Evolutionary conservation across 2,797 vertebrate species (phyloP).

Genomic region (Gallinago solitaria): DNA sequence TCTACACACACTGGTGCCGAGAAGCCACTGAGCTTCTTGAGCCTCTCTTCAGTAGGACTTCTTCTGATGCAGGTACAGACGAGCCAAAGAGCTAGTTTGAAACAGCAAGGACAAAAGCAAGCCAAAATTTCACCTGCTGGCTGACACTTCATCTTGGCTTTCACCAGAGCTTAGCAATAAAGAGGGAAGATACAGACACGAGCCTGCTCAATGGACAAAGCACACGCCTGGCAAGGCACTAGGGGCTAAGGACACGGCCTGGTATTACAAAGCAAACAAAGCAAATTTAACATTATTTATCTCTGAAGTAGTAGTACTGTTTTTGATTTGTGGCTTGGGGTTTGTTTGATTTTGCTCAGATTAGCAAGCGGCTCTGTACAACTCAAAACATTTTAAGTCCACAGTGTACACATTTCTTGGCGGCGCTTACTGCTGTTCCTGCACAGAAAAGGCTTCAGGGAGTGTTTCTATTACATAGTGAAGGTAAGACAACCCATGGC

Average conservation of each 20-base stretch:
- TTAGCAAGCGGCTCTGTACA: background rate
- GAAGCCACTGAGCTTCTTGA: background rate
- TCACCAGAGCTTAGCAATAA: background rate
- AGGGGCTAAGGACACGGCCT: background rate
- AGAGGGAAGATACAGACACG: rapidly evolving
- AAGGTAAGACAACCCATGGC: background rate
- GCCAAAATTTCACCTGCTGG: background rate
- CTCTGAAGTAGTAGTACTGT: background rate
- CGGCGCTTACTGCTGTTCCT: background rate
- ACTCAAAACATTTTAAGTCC: background rate
- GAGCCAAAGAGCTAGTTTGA: background rate
- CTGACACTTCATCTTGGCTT: background rate
- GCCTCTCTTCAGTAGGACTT: background rate
- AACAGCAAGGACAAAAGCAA: background rate
- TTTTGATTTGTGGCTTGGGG: background rate
- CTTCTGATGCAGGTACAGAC: background rate
- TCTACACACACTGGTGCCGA: background rate
- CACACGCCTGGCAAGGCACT: background rate
- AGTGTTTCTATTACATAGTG: background rate
- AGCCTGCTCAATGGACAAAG: background rate
- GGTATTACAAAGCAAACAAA: background rate
- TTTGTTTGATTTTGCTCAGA: background rate
- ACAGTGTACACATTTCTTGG: background rate
- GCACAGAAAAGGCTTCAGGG: background rate
- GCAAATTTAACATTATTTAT: background rate